Conservation (phyloP, 2,888 invertebrate genomes). For the Thyatira batis region DNA sequence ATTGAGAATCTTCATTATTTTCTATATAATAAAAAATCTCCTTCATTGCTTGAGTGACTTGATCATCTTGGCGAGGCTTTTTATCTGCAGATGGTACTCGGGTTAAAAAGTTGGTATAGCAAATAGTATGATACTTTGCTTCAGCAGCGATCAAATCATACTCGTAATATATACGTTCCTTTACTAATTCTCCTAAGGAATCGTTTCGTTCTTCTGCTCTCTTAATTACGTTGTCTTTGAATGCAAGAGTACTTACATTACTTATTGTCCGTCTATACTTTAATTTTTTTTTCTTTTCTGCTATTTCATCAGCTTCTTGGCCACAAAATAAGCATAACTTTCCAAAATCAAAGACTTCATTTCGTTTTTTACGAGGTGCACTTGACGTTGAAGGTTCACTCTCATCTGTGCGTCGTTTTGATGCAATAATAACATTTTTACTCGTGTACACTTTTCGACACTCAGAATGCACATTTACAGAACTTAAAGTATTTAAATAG, state of each 20-base stretch:
- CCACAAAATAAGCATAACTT: slow-evolving; percentile 50
- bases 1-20: slow-evolving; percentile 52
- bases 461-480: slow-evolving; percentile 32
- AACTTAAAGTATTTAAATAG: slow-evolving; percentile 30
- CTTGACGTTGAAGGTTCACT: slow-evolving; percentile 24
- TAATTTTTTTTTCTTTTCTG: slow-evolving; percentile 39
- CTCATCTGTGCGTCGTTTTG: slow-evolving; percentile 29
- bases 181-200: slow-evolving; percentile 41
- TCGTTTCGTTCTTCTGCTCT: slow-evolving; percentile 47
- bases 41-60: slow-evolving; percentile 49
- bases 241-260: slow-evolving; percentile 42
- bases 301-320: slow-evolving; percentile 40
- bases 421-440: slow-evolving; percentile 29
- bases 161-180: slow-evolving; percentile 33
- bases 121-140: slow-evolving; percentile 49
- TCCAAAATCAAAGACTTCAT: slow-evolving; percentile 36
- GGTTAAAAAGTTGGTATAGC: slow-evolving; percentile 44
- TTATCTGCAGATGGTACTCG: slow-evolving; percentile 37
- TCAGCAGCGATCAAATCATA: slow-evolving; percentile 42
- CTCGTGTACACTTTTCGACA: slow-evolving; percentile 34
- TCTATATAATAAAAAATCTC: slow-evolving; percentile 51
- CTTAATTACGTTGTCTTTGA: slow-evolving; percentile 46
- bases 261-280: slow-evolving; percentile 41
- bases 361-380: slow-evolving; percentile 32
- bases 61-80: slow-evolving; percentile 43